Base-by-base conservation (phyloP, 2,888 invertebrate species). In the Lasioglossum calceatum region DNA sequence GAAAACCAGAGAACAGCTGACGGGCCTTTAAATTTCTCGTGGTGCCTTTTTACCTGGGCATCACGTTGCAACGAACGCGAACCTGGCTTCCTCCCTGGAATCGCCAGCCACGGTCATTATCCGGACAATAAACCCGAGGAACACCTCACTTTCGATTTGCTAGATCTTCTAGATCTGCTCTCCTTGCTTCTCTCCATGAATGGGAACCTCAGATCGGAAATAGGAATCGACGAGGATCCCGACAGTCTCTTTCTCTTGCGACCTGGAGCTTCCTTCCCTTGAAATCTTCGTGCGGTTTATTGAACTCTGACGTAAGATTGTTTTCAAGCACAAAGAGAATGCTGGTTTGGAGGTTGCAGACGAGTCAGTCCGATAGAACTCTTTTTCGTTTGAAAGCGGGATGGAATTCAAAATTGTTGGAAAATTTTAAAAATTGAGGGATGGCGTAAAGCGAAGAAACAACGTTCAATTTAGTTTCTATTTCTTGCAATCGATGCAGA, bases 1-100 rank as follows among this genome's bases (percentile, higher is more conserved):
- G 64, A 27, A 54, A 54, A 8, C 70, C 64, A 44, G 71, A 44
- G 82, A 91, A 91, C 91, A 91, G 87, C 91, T 90, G 86, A 91
- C 80, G 89, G 72, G 77, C 79, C 88, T 87, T 86, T 82, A 81
- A 86, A 89, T 76, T 90, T 88, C 84, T 86, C 74, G 71, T 39
- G 78, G 58, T 77, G 86, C 77, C 82, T 84, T 83, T 86, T 86
- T 90, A 90, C 88, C 89, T 90, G 86, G 27, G 77, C 86, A 67
- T 83, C 87, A 84, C 86, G 83, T 87, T 87, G 79, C 87, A 82
- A 32, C 71, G 27, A 61, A 64, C 79, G 54, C 23, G 47, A 75
- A 23, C 36, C 5, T 23, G 54, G 77, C 77, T 78, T 78, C 77
- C 77, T 70, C 70, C 36, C 78, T 78, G 80, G 79, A 83, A 73